Evolutionary conservation across 2,888 invertebrate genomes (phyloP).

Genomic region (Neelides folsomi): DNA sequence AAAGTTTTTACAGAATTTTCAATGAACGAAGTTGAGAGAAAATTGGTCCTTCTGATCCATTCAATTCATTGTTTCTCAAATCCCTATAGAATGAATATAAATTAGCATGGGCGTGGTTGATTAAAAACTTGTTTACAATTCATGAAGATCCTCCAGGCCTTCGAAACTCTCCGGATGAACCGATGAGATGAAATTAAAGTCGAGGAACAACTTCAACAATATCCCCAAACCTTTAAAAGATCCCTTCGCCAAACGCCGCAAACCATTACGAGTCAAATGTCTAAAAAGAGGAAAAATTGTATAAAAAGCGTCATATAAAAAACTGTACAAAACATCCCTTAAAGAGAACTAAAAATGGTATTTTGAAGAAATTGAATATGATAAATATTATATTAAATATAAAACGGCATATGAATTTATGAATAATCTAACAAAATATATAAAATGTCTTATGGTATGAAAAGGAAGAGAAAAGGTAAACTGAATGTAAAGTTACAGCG

Average conservation of each 20-base stretch:
- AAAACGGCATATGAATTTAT: too few species aligned
- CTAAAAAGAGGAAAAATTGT: slow-evolving; percentile 8
- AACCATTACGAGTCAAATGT: slow-evolving; percentile 23
- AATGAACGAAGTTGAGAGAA: slow-evolving; percentile 39
- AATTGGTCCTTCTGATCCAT: slow-evolving; percentile 36
- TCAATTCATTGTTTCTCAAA: slow-evolving; percentile 42
- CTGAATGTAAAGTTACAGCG: slow-evolving; percentile 1
- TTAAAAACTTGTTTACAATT: slow-evolving; percentile 19
- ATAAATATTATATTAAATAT: too few species aligned
- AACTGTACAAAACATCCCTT: too few species aligned
- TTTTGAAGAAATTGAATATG: too few species aligned
- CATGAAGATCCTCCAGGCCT: slow-evolving; percentile 20
- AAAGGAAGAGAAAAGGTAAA: too few species aligned
- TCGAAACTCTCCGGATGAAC: slow-evolving; percentile 18
- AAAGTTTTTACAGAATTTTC: slow-evolving; percentile 39
- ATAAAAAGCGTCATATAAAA: too few species aligned
- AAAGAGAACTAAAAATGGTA: too few species aligned
- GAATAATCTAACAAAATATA: too few species aligned
- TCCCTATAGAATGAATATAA: slow-evolving; percentile 38
- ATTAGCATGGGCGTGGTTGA: background rate
- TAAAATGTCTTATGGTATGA: too few species aligned
- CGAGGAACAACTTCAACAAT: slow-evolving; percentile 22
- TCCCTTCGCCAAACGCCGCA: slow-evolving; percentile 17
- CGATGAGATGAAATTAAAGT: slow-evolving; percentile 20
- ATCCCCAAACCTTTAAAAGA: slow-evolving; percentile 17